Evolutionary conservation across 2,888 invertebrate species (phyloP).

Genomic region (Pyrgus malvae): DNA sequence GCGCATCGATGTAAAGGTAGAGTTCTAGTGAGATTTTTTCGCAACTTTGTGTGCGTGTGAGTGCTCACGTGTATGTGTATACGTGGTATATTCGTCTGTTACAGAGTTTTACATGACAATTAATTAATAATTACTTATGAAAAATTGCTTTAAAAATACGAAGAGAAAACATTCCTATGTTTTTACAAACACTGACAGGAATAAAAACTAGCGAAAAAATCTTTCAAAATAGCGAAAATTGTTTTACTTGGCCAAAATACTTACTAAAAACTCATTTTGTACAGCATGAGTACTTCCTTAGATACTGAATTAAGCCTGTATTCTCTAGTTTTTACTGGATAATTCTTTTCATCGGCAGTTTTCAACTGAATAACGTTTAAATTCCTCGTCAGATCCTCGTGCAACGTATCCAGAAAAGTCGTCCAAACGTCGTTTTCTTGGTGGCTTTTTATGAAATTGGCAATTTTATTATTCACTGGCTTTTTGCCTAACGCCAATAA

Average conservation of each 20-base stretch:
- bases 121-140: no score
- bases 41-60: no score
- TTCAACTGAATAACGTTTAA: constrained; percentile 58
- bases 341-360: constrained; percentile 35
- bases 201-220: no score
- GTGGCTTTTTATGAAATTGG: constrained; percentile 54
- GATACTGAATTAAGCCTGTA: constrained; percentile 47
- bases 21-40: no score
- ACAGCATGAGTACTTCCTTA: constrained; percentile 38
- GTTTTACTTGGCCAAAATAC: constrained; percentile 21
- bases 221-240: no score
- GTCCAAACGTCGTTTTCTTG: constrained; percentile 54
- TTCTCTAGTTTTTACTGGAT: constrained; percentile 30
- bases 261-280: constrained; percentile 43
- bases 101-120: no score
- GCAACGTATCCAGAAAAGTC: constrained; percentile 56
- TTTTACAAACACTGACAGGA: no score
- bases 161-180: no score
- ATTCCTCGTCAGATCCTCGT: constrained; percentile 65
- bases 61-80: no score
- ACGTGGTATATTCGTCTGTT: no score
- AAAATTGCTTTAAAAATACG: no score
- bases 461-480: constrained; percentile 65
- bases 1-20: no score
- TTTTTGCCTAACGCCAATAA: constrained; percentile 58